Evolutionary conservation across 2,113 vertebrate species (phyloP).

Genomic region (Pholis gunnellus): DNA sequence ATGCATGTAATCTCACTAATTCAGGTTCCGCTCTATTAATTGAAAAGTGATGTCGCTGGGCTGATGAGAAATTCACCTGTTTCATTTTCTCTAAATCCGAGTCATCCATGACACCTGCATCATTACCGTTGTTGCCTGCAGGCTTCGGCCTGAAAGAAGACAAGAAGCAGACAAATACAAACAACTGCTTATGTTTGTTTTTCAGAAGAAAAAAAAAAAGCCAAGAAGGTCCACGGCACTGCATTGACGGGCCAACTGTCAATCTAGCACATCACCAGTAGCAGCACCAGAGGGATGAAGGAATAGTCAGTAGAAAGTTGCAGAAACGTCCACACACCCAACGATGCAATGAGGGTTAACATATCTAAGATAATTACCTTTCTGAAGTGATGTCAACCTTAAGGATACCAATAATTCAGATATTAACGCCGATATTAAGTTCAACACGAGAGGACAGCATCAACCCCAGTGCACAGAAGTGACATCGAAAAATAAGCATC

Average conservation of each 20-base stretch:
- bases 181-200: not conserved
- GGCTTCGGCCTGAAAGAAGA: conserved; percentile 83
- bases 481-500: conserved; percentile 19
- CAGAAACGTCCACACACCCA: conserved; percentile 21
- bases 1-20: not conserved
- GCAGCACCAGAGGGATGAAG: conserved; percentile 26
- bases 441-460: conserved; percentile 18
- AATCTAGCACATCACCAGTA: conserved; percentile 12
- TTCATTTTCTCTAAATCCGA: conserved; percentile 91
- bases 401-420: not conserved
- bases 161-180: conserved; percentile 33
- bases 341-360: not conserved
- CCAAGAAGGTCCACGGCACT: conserved; percentile 8
- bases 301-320: conserved; percentile 4
- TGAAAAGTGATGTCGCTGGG: not conserved
- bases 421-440: not conserved
- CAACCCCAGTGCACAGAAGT: conserved; percentile 16
- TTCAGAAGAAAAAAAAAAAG: not conserved
- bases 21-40: not conserved
- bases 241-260: conserved; percentile 15
- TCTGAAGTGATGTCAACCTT: not conserved
- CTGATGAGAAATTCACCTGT: conserved; percentile 82
- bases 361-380: conserved; percentile 2
- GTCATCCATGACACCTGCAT: conserved; percentile 82
- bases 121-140: conserved; percentile 74